Percentiles rank a stretch among this genome's conserved stretches.
phyloP scores from a whole-genome alignment of 2,888 invertebrate species.

The Seira musarum region DNA sequence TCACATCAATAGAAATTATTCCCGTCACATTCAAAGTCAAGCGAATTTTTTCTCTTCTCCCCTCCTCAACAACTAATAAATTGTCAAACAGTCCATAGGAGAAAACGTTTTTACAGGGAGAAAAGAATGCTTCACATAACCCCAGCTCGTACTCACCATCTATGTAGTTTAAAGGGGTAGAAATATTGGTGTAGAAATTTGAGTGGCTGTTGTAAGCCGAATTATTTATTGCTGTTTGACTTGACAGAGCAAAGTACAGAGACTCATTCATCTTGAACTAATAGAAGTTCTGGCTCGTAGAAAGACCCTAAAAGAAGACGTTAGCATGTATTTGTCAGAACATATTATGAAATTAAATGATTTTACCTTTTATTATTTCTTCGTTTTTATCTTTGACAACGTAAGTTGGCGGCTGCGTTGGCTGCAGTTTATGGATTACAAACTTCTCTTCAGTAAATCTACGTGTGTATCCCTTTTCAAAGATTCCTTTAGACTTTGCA shows the following conservation, averaged over 20 bases:
- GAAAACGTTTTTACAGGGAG: background rate
- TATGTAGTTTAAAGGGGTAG: background rate
- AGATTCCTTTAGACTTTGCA: too few relatives aligned
- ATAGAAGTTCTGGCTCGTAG: background rate
- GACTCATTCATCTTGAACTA: background rate
- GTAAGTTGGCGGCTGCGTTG: slow-evolving; percentile 3
- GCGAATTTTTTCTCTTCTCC: background rate
- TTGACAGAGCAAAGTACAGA: background rate
- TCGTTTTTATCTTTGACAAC: background rate
- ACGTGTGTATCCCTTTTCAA: too few relatives aligned
- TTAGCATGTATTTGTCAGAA: background rate
- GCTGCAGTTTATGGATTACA: background rate
- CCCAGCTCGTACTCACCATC: background rate
- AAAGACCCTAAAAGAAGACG: background rate
- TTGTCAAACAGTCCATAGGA: background rate
- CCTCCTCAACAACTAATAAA: background rate
- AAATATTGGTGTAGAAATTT: background rate
- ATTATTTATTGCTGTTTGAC: background rate
- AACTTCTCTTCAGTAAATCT: slow-evolving; percentile 1
- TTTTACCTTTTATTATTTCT: slow-evolving; percentile 19
- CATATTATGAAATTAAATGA: background rate
- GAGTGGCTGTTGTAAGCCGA: background rate
- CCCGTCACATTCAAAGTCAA: background rate
- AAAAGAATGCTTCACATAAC: background rate
- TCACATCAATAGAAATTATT: background rate